These are phyloP conservation scores for Cheilosia vulpina DNA, from an alignment of 2,888 invertebrate genomes.

Conservation along the genomic window DNA sequence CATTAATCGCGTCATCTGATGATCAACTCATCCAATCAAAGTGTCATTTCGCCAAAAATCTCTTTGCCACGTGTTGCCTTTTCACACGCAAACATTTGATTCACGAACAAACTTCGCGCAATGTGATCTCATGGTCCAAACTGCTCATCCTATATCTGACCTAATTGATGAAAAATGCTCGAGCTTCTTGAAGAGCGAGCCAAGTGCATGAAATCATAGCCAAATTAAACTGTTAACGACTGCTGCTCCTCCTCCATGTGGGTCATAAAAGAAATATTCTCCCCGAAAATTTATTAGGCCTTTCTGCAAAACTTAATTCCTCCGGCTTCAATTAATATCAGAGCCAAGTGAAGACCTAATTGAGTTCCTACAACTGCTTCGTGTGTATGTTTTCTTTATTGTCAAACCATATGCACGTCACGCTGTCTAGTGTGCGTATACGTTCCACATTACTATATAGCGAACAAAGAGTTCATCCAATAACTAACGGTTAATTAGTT, in stretches of 20 bases:
- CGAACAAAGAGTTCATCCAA: constrained; percentile 39
- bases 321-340: constrained; percentile 46
- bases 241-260: constrained; percentile 17
- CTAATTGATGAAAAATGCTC: constrained; percentile 40
- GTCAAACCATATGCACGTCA: constrained; percentile 32
- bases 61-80: background rate
- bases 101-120: background rate
- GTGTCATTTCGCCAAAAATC: background rate
- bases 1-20: background rate
- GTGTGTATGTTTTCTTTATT: constrained; percentile 7
- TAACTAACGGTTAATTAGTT: constrained; percentile 64
- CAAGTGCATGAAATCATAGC: constrained; percentile 53
- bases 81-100: background rate
- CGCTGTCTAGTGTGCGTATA: constrained; percentile 22
- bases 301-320: constrained; percentile 38
- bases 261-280: constrained; percentile 41
- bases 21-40: background rate
- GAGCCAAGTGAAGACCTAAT: constrained; percentile 42
- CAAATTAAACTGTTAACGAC: constrained; percentile 42
- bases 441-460: constrained; percentile 23
- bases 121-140: constrained; percentile 60
- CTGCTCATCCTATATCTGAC: constrained; percentile 23
- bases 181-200: constrained; percentile 3
- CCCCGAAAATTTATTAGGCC: constrained; percentile 23
- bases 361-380: constrained; percentile 27